Evolutionary conservation across 2,888 invertebrate genomes (phyloP).

Genomic region (Heliconius ismenius): DNA sequence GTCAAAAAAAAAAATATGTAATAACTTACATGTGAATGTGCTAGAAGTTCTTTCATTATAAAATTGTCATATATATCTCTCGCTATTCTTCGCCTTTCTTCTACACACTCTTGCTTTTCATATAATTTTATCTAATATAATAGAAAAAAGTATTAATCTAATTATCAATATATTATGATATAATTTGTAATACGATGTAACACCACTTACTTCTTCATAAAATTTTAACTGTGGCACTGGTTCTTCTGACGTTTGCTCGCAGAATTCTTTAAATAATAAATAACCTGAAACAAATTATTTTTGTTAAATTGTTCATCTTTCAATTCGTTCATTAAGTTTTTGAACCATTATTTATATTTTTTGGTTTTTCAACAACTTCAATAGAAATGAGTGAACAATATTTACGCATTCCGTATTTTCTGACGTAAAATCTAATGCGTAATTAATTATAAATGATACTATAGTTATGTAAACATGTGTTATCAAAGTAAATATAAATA

Average conservation of each 20-base stretch:
- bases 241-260: constrained; percentile 97
- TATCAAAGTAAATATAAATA: constrained; percentile 27
- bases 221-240: constrained; percentile 98
- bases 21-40: constrained; percentile 97
- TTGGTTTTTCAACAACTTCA: constrained; percentile 4
- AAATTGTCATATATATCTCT: constrained; percentile 99
- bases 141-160: constrained; percentile 22
- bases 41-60: constrained; percentile 99
- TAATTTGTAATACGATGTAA: background rate
- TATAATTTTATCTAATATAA: constrained; percentile 95
- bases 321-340: too few relatives aligned
- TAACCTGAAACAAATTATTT: constrained; percentile 89
- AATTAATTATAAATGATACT: constrained; percentile 34
- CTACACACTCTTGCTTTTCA: constrained; percentile 98
- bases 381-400: constrained; percentile 27
- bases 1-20: background rate
- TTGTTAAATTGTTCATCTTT: too few relatives aligned
- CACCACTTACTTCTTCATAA: constrained; percentile 95
- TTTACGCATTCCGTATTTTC: constrained; percentile 24
- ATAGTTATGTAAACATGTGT: constrained; percentile 28
- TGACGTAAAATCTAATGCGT: constrained; percentile 35
- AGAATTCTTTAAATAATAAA: constrained; percentile 99
- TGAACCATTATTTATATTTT: background rate
- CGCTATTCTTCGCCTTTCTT: constrained; percentile 96
- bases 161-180: background rate